A percentile compares a stretch with the other conserved stretches of the same genome.
These are phyloP conservation scores for Coregonus clupeaformis DNA, from an alignment of 2,113 vertebrate genomes.

Conservation along the genomic window DNA sequence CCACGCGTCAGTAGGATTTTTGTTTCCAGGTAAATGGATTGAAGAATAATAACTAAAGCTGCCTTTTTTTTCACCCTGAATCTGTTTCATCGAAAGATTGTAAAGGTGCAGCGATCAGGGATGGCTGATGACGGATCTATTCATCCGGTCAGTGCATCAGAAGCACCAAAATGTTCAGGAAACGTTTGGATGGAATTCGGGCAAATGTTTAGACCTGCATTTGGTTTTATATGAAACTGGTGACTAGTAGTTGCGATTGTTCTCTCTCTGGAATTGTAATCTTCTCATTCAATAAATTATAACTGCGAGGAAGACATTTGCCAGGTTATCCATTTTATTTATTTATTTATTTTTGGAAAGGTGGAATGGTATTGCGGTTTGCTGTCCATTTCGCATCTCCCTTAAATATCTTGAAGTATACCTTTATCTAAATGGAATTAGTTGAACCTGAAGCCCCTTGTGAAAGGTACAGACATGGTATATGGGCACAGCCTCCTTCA, in stretches of 20 bases:
- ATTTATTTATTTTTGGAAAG: conserved; percentile 17
- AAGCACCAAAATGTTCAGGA: conserved; percentile 78
- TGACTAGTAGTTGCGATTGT: conserved; percentile 72
- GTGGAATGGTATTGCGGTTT: conserved; percentile 46
- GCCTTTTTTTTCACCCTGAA: conserved; percentile 36
- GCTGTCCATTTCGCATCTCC: conserved; percentile 42
- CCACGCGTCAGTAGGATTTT: conserved; percentile 54
- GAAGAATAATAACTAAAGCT: conserved; percentile 71
- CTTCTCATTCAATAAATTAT: conserved; percentile 22
- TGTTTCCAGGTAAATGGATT: conserved; percentile 74
- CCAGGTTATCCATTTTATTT: not conserved
- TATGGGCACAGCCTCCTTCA: conserved; percentile 93
- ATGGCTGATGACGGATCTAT: conserved; percentile 88
- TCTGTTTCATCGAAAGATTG: conserved; percentile 72
- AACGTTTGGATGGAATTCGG: conserved; percentile 74
- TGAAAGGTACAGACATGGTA: conserved; percentile 99
- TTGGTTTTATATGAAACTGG: conserved; percentile 79
- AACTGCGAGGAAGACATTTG: conserved; percentile 35
- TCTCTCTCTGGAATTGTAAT: conserved; percentile 37
- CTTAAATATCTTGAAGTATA: conserved; percentile 73
- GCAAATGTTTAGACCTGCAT: conserved; percentile 75
- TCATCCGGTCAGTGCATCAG: conserved; percentile 82
- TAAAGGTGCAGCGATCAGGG: conserved; percentile 82
- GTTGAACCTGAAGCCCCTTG: conserved; percentile 92
- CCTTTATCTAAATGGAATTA: conserved; percentile 98